Base-by-base conservation (phyloP, 2,888 invertebrate species). In the Drosophila rellima region DNA sequence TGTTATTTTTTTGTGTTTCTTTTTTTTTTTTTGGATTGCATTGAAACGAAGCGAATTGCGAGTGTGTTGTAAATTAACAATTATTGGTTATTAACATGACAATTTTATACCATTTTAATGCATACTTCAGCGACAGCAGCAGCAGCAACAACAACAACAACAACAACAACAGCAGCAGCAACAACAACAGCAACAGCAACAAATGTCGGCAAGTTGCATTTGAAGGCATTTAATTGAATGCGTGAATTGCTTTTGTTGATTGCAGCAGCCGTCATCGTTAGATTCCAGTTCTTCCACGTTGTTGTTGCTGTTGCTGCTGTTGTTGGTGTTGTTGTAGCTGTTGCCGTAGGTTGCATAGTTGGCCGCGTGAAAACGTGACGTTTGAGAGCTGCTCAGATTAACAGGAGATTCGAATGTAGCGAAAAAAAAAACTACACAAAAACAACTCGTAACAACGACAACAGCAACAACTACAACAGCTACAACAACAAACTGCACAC, bases 351-450 rank as follows among this genome's bases (percentile, higher is more conserved):
- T 71, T 80, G 84, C 81, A 78, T 78, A 67, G 82, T 66, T 80
- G 85, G 75, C 86, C 91, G 90, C 91, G 89, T 90, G 88, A 89
- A 91, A 91, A 91, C 91, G 91, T 91, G 91, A 91, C 91, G 91
- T 81, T 90, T 84, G 76, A 80, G 85, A 67, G 80, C 66, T 78
- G 80, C 80, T 88, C 76, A 82, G 88, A 88, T 88, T 78, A 84
- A 88, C 76, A 78, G 85, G n/a, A 88, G 82, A 87, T 81, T 80
- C 74, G 81, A 86, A 88, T 78, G 87, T 85, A 78, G 54, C 26
- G 18, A 50, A 60, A 17, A 45, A 62, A 63, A 48, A 42, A 66
- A 66, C 54, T 40, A 37, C 50, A n/a, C 15, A 44, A 70, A 65
- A 52, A 71, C 65, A 67, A 64, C 59, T 74, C 71, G 76, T 61